Evolutionary conservation across 2,113 vertebrate genomes (phyloP).

Genomic region (Telmatochromis sp.): DNA sequence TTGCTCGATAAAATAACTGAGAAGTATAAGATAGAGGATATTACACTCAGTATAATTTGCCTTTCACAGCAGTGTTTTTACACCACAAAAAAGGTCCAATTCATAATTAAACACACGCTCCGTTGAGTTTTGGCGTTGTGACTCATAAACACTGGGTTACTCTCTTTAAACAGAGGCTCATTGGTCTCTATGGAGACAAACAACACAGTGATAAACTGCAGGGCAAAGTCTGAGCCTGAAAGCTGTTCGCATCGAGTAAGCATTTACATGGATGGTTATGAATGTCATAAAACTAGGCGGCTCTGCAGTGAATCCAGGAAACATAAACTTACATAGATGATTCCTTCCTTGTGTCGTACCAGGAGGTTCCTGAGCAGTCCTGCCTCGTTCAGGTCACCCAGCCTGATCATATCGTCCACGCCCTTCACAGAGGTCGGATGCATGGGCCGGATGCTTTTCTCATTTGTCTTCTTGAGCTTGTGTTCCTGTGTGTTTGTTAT

Average conservation of each 20-base stretch:
- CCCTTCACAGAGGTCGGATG: conserved; percentile 83
- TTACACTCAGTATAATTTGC: neutral
- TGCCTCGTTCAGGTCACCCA: conserved; percentile 90
- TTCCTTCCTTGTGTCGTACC: conserved; percentile 84
- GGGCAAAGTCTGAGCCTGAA: conserved; percentile 62
- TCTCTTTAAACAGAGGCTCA: conserved; percentile 26
- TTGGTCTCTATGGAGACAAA: conserved; percentile 60
- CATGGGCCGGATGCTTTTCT: conserved; percentile 76
- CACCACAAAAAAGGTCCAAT: neutral
- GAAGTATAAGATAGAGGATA: neutral
- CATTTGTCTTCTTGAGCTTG: conserved; percentile 73
- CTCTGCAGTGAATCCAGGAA: neutral
- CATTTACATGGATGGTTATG: conserved; percentile 23
- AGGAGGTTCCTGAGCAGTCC: conserved; percentile 91
- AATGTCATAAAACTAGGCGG: conserved; percentile 35
- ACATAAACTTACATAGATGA: conserved; percentile 84
- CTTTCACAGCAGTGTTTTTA: neutral
- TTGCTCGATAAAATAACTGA: neutral
- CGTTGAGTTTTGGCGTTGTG: neutral
- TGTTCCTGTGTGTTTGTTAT: conserved; percentile 74
- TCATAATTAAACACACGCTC: neutral
- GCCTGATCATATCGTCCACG: conserved; percentile 93
- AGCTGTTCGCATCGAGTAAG: neutral
- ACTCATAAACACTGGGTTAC: neutral
- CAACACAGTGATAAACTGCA: conserved; percentile 33